Base-by-base conservation (phyloP, 1,140 invertebrate species). In the Ganaspis sp. region DNA sequence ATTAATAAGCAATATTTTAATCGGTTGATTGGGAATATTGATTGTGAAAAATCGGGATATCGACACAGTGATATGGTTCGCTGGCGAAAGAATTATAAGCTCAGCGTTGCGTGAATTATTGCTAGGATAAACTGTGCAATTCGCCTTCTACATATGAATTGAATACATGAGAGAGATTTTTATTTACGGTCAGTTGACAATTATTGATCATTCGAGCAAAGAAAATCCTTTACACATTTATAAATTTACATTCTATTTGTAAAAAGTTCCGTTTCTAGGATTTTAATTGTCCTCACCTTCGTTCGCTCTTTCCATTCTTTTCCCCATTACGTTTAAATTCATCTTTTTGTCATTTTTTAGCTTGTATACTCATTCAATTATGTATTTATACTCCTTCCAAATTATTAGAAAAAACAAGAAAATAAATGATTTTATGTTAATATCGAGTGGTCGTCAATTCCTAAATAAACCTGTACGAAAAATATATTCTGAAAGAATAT, bases 181-280 rank as follows among this genome's bases (percentile, higher is more conserved):
- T 64, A 64, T 64, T 64, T 64, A 64, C 58, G 58, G 58, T 64
- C 58, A 64, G 58, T 64, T 64, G 58, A 29, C 26, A 64, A 64
- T 64, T 64, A 64, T 64, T 64, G 58, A 64, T 64, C 12, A 29
- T n/a, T n/a, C 15, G 23, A 29, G 23, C 2, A 29, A 64, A 64
- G 54, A 8, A 64, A 64, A 15, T 23, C 12, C 12, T 34, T n/a
- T 64, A 29, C 23, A 29, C 15, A 29, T 34, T 34, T 34, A 34
- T 34, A 34, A 34, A 34, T 34, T 34, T 34, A 34, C 29, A 34
- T 34, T 34, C 29, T 34, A 3, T 34, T 34, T 34, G 6, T 34
- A 6, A 34, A 34, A 34, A 34, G 29, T 3, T 34, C 6, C 29
- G 6, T 34, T 34, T 34, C 2, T 34, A 6, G 2, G 29, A 34